phyloP scores from a whole-genome alignment of 2,797 vertebrate genomes.

The Pelochelys cantorii region DNA sequence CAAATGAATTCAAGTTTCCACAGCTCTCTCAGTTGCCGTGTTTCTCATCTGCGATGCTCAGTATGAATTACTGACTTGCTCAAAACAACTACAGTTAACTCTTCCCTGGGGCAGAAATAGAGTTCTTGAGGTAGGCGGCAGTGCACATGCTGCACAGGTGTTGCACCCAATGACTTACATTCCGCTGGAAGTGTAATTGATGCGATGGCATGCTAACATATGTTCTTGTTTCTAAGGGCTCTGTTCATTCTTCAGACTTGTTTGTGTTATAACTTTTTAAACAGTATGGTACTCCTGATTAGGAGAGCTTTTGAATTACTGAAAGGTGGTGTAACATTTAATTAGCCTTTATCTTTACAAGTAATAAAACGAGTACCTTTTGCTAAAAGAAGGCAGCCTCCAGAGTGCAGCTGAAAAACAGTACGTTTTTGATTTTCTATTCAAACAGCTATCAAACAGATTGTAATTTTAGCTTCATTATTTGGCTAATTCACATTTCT shows the following conservation, averaged over 20 bases:
- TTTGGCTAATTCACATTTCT: constrained; percentile 73
- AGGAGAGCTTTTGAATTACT: constrained; percentile 65
- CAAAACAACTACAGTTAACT: rapidly evolving
- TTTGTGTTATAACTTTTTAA: neutral
- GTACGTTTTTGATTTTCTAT: constrained; percentile 68
- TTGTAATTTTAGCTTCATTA: constrained; percentile 74
- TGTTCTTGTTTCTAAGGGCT: neutral
- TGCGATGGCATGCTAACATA: rapidly evolving
- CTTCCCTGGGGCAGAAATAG: neutral
- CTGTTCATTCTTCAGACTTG: neutral
- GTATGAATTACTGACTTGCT: rapidly evolving
- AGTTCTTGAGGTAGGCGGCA: neutral
- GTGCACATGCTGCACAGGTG: rapidly evolving
- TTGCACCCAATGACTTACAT: rapidly evolving
- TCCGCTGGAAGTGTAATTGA: neutral
- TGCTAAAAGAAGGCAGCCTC: constrained; percentile 66
- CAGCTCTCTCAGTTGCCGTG: neutral
- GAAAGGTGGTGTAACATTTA: constrained; percentile 75
- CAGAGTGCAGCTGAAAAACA: neutral
- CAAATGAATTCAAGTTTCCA: rapidly evolving
- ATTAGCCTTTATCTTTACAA: constrained; percentile 79
- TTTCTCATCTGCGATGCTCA: neutral
- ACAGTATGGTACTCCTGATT: constrained; percentile 52
- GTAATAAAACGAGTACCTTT: constrained; percentile 71
- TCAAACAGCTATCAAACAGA: constrained; percentile 77